Evolutionary conservation across 1,140 invertebrate species (phyloP).

Genomic region (Probaryconus sp.): DNA sequence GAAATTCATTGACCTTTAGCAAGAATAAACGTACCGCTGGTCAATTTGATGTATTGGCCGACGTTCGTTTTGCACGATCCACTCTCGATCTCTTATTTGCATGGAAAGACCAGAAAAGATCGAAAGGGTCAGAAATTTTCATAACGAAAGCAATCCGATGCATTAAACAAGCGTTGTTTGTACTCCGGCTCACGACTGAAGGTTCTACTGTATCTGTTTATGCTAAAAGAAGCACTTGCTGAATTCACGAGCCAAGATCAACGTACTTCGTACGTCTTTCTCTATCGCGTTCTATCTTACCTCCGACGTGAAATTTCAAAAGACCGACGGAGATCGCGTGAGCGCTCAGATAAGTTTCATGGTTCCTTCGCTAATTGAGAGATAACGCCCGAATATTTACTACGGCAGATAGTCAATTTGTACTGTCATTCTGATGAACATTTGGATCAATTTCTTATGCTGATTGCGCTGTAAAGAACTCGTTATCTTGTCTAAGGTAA

Average conservation of each 20-base stretch:
- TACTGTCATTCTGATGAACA: no score
- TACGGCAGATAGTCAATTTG: conserved; percentile 31
- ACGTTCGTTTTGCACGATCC: conserved; percentile 1
- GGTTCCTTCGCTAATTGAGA: conserved; percentile 61
- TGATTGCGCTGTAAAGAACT: no score
- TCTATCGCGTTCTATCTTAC: conserved; percentile 24
- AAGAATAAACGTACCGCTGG: conserved; percentile 25
- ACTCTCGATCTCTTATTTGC: conserved; percentile 16
- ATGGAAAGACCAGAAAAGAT: background rate
- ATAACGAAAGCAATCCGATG: conserved; percentile 38
- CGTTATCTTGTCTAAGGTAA: no score
- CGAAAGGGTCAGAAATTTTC: conserved; percentile 10
- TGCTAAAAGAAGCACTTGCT: no score
- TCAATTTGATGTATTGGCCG: conserved; percentile 23
- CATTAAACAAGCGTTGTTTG: conserved; percentile 1
- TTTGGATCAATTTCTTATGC: no score
- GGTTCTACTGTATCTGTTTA: conserved; percentile 21
- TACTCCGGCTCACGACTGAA: no score
- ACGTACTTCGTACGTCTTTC: background rate
- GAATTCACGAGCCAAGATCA: conserved; percentile 13
- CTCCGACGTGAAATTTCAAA: background rate
- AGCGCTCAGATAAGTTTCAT: conserved; percentile 54
- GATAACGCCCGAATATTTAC: conserved; percentile 62
- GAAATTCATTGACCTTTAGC: conserved; percentile 5
- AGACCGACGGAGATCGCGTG: conserved; percentile 45